A percentile compares a stretch with the other conserved stretches of the same genome.
phyloP scores from a whole-genome alignment of 1,140 invertebrate genomes.

The Pseudomyrmex pallidus region DNA sequence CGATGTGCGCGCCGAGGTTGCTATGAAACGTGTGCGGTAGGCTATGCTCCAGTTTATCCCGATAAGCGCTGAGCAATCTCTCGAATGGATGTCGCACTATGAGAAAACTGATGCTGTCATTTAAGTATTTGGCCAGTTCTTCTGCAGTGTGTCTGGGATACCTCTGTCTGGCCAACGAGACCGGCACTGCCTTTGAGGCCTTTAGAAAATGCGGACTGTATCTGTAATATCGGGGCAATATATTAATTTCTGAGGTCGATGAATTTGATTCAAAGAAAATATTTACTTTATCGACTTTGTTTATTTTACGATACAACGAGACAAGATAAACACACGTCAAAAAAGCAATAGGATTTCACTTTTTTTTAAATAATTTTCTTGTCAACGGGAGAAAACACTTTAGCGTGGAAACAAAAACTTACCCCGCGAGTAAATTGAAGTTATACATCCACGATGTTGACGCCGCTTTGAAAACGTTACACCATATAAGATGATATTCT shows the following conservation, averaged over 20 bases:
- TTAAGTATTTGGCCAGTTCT: slow-evolving; percentile 88
- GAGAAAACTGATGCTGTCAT: slow-evolving; percentile 91
- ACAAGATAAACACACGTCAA: too few relatives aligned
- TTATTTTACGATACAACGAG: too few relatives aligned
- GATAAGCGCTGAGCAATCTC: slow-evolving; percentile 94
- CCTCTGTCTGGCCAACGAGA: slow-evolving; percentile 90
- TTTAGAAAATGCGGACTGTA: slow-evolving; percentile 91
- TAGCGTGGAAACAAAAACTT: slow-evolving; percentile 36
- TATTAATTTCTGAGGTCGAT: slow-evolving; percentile 4
- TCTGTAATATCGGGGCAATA: slow-evolving; percentile 76
- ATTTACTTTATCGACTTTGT: too few relatives aligned
- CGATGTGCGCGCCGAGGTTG: slow-evolving; percentile 91
- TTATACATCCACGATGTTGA: slow-evolving; percentile 96
- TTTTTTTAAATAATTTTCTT: background rate
- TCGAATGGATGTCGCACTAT: slow-evolving; percentile 96
- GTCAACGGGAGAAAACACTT: background rate
- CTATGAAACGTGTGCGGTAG: slow-evolving; percentile 92
- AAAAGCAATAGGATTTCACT: background rate
- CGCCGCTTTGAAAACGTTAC: slow-evolving; percentile 94
- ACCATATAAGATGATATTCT: slow-evolving; percentile 93
- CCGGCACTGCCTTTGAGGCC: slow-evolving; percentile 90
- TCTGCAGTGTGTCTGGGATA: slow-evolving; percentile 91
- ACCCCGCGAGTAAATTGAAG: slow-evolving; percentile 93
- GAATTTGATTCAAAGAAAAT: background rate
- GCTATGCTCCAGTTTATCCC: slow-evolving; percentile 94